These are phyloP conservation scores for Andrena chrysosceles DNA, from an alignment of 2,888 invertebrate species.

Conservation along the genomic window DNA sequence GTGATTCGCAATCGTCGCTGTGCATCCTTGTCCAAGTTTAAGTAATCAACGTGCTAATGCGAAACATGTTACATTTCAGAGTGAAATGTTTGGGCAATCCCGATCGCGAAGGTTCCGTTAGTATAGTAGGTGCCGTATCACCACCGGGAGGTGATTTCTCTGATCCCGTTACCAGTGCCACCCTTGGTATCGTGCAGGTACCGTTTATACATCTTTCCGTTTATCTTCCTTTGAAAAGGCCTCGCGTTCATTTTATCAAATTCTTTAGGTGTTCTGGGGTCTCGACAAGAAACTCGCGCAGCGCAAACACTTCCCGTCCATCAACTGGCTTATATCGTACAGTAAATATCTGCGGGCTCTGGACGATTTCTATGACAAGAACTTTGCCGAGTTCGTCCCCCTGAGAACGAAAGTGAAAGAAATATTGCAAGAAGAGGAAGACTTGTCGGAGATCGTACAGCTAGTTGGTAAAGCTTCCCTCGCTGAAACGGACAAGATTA, in stretches of 20 bases:
- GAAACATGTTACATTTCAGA: slow-evolving; percentile 82
- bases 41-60: neutral
- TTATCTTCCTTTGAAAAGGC: neutral
- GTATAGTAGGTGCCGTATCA: slow-evolving; percentile 99
- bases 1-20: slow-evolving; percentile 54
- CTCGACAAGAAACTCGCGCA: slow-evolving; percentile 99
- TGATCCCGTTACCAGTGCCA: slow-evolving; percentile 99
- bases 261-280: slow-evolving; percentile 96
- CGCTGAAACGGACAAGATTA: slow-evolving; percentile 99
- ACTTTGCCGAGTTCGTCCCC: slow-evolving; percentile 98
- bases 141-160: slow-evolving; percentile 99
- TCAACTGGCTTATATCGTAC: slow-evolving; percentile 99
- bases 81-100: slow-evolving; percentile 99
- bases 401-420: slow-evolving; percentile 98
- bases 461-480: slow-evolving; percentile 99
- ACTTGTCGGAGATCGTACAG: slow-evolving; percentile 99
- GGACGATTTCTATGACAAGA: slow-evolving; percentile 99
- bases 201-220: neutral
- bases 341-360: slow-evolving; percentile 99
- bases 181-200: slow-evolving; percentile 97
- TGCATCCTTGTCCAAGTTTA: neutral
- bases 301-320: slow-evolving; percentile 99
- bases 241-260: neutral
- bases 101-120: slow-evolving; percentile 98
- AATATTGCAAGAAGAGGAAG: slow-evolving; percentile 99